These are phyloP conservation scores for Perithous albicinctus DNA, from an alignment of 2,888 invertebrate species.

Conservation along the genomic window DNA sequence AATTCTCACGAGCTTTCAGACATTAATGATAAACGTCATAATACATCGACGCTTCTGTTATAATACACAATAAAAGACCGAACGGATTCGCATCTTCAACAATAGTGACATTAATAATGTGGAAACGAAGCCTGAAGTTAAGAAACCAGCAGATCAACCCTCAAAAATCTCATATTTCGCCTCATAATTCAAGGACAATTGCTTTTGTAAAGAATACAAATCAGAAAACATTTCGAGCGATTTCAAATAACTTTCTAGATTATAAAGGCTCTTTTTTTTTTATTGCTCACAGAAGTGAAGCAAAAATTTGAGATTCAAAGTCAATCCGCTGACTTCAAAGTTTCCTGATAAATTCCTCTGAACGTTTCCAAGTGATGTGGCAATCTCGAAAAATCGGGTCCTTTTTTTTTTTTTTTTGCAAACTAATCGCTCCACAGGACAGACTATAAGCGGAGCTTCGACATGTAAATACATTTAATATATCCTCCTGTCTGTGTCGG, in stretches of 20 bases:
- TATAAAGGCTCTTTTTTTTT: background rate
- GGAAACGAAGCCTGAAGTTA: conserved; percentile 25
- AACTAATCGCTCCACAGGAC: conserved; percentile 61
- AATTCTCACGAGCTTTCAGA: conserved; percentile 16
- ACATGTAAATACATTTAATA: conserved; percentile 65
- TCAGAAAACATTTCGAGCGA: background rate
- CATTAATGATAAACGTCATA: conserved; percentile 8
- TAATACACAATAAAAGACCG: conserved; percentile 25
- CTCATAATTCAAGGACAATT: background rate
- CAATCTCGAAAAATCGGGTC: conserved; percentile 33
- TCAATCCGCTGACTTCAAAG: conserved; percentile 1
- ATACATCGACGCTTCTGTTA: conserved; percentile 19
- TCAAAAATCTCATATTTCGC: background rate
- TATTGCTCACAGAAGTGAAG: background rate
- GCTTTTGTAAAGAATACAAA: background rate
- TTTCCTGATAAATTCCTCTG: background rate
- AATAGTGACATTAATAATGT: conserved; percentile 18
- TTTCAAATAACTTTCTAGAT: background rate
- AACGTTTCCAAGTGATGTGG: conserved; percentile 16
- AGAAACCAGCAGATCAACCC: background rate
- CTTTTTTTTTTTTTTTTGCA: too few relatives aligned
- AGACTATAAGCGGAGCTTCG: conserved; percentile 63
- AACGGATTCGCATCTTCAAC: conserved; percentile 34
- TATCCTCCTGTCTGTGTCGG: conserved; percentile 59
- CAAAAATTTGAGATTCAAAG: background rate